Conservation (phyloP, 2,113 vertebrate species). For the Onychostruthus taczanowskii region DNA sequence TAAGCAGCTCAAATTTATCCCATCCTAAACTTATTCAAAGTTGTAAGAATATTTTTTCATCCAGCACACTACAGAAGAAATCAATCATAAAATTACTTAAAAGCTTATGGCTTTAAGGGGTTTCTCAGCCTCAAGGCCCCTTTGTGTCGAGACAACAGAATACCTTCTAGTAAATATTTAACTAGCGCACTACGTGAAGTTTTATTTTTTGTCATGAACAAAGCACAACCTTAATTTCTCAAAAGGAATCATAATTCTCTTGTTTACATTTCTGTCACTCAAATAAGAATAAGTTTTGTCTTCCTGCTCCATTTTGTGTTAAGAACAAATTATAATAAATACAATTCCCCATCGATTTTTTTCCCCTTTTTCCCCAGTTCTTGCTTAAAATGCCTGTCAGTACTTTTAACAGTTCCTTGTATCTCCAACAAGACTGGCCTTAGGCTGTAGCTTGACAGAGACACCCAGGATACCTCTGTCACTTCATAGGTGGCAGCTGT, state of each 20-base stretch:
- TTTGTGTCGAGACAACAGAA: not conserved
- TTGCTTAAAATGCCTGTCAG: constrained; percentile 70
- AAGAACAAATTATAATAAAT: constrained; percentile 39
- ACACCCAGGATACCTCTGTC: constrained; percentile 62
- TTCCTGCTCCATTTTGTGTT: not conserved
- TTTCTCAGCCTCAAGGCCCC: constrained; percentile 5
- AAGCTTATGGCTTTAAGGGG: constrained; percentile 22
- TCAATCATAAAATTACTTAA: not conserved
- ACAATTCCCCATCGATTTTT: constrained; percentile 3
- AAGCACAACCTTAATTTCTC: constrained; percentile 33
- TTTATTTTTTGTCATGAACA: constrained; percentile 31
- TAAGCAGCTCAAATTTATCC: not conserved
- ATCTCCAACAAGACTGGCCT: constrained; percentile 68
- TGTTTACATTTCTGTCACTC: constrained; percentile 57
- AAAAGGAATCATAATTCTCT: constrained; percentile 54
- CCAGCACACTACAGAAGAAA: not conserved
- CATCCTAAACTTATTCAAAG: not conserved
- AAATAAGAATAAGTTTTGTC: constrained; percentile 20
- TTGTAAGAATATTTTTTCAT: not conserved
- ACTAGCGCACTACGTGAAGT: not conserved
- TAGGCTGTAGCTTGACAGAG: constrained; percentile 72
- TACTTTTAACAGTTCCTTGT: constrained; percentile 66
- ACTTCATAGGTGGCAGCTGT: constrained; percentile 66
- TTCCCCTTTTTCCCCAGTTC: constrained; percentile 1
- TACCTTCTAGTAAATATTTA: constrained; percentile 44